phyloP scores from a whole-genome alignment of 2,797 vertebrate species.

The Myripristis murdjan region DNA sequence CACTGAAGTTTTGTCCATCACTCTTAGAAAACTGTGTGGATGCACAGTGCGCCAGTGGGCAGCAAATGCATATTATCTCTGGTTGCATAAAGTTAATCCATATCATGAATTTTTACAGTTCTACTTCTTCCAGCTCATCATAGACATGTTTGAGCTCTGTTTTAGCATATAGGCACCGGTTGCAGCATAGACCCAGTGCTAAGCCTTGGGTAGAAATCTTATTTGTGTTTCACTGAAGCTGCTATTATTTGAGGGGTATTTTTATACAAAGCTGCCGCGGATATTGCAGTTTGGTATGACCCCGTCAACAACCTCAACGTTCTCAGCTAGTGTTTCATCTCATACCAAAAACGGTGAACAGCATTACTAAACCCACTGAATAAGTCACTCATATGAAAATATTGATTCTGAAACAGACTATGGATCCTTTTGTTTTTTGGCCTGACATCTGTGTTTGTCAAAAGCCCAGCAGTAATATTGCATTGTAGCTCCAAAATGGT shows the following conservation, averaged over 20 bases:
- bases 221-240: neutral
- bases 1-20: slow-evolving; percentile 28
- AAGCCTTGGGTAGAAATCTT: no score
- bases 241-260: neutral
- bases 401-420: neutral
- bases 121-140: neutral
- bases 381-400: neutral
- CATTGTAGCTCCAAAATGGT: neutral
- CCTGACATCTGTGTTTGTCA: neutral
- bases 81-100: neutral
- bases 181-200: neutral
- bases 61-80: neutral
- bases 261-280: neutral
- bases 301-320: neutral
- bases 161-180: neutral
- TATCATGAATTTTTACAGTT: neutral
- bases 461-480: neutral
- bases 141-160: neutral
- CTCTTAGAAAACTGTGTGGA: slow-evolving; percentile 49
- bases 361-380: neutral
- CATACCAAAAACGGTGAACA: neutral
- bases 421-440: neutral
- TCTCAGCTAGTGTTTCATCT: neutral
- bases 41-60: no score
- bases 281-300: neutral